Evolutionary conservation across 2,113 vertebrate species (phyloP).

Genomic region (Progne subis): DNA sequence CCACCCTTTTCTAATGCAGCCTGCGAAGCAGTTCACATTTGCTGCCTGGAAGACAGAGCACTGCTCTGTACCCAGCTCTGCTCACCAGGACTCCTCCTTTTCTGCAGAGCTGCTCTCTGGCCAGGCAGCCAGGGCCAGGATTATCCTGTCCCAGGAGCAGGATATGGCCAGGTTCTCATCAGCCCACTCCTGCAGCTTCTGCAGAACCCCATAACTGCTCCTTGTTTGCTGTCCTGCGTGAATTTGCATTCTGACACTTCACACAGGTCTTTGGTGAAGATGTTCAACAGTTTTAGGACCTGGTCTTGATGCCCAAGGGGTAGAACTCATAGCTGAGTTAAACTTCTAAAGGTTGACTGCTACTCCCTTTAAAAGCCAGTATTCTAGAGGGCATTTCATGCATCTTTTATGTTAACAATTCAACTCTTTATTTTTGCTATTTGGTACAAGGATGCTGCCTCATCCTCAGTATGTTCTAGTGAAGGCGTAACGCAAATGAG

Average conservation of each 20-base stretch:
- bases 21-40: neutral
- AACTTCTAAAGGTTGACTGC: neutral
- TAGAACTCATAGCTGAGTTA: neutral
- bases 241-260: neutral
- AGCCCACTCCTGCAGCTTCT: neutral
- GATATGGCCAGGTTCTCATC: neutral
- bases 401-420: neutral
- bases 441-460: neutral
- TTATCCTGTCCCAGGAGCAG: neutral
- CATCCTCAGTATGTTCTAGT: neutral
- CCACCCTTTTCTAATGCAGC: neutral
- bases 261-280: neutral
- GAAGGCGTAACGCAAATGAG: neutral
- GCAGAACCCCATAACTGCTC: neutral
- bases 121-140: neutral
- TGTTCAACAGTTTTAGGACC: neutral
- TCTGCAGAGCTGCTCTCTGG: neutral
- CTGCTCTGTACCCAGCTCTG: neutral
- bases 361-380: neutral
- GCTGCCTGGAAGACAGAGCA: neutral
- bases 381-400: neutral
- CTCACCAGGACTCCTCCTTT: neutral
- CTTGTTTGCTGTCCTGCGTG: neutral
- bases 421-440: rapidly evolving
- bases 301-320: neutral